Conservation (phyloP, 2,113 vertebrate species). For the Proterorhinus semilunaris region DNA sequence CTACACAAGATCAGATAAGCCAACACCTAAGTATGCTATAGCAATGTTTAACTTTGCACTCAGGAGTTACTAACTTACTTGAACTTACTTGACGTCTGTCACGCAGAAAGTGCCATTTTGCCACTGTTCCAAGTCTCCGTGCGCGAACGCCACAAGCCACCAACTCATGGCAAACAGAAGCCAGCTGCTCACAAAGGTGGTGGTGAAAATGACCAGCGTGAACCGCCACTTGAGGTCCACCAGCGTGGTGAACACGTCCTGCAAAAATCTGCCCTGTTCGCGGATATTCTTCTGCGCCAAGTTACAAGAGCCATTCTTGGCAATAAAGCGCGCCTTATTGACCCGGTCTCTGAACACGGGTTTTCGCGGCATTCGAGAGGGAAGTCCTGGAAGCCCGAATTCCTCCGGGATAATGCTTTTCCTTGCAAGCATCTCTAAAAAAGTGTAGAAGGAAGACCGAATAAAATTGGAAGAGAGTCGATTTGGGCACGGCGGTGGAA, state of each 20-base stretch:
- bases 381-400: conserved; percentile 89
- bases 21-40: no score
- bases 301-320: conserved; percentile 97
- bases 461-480: conserved; percentile 4
- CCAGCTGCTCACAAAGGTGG: conserved; percentile 98
- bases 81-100: conserved; percentile 87
- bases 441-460: neutral
- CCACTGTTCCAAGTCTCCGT: conserved; percentile 86
- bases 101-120: conserved; percentile 75
- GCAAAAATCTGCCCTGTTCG: conserved; percentile 94
- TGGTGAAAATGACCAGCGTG: conserved; percentile 97
- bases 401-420: conserved; percentile 99
- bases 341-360: conserved; percentile 90
- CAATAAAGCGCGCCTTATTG: conserved; percentile 94
- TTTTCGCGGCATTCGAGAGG: conserved; percentile 87
- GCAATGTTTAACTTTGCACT: no score
- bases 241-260: conserved; percentile 97
- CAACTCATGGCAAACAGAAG: conserved; percentile 97
- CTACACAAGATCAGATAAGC: no score
- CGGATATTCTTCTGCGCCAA: conserved; percentile 98
- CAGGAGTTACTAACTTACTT: neutral
- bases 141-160: conserved; percentile 97
- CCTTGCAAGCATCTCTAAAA: conserved; percentile 85
- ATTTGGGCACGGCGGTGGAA: conserved; percentile 33
- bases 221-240: conserved; percentile 98